Evolutionary conservation across 2,888 invertebrate species (phyloP).

Genomic region (Melieria crassipennis): DNA sequence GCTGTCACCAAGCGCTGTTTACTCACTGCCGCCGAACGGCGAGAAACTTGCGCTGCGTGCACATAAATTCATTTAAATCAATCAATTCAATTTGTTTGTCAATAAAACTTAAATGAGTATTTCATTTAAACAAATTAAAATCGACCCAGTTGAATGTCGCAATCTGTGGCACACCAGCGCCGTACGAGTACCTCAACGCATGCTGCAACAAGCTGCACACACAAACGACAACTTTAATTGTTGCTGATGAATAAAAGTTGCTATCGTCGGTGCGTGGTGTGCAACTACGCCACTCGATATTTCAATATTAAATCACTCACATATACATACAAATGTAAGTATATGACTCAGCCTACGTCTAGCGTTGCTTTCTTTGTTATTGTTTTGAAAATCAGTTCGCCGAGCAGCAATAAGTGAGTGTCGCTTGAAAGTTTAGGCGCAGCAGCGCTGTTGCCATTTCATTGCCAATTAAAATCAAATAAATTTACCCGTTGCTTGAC

Average conservation of each 20-base stretch:
- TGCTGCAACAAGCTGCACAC: constrained; percentile 2
- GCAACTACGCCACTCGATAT: no score
- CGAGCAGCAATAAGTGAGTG: no score
- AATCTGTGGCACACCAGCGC: constrained; percentile 34
- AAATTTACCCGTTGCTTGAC: constrained; percentile 58
- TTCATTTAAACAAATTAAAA: constrained; percentile 66
- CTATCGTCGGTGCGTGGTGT: no score
- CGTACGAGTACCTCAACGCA: background rate
- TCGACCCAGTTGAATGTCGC: constrained; percentile 61
- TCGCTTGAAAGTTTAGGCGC: no score
- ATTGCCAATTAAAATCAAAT: constrained; percentile 61
- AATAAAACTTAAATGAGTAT: constrained; percentile 65
- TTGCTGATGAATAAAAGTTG: no score
- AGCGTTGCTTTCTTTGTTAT: no score
- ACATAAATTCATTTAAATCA: constrained; percentile 67
- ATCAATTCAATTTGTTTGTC: constrained; percentile 67
- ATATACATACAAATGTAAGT: no score
- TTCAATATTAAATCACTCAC: no score
- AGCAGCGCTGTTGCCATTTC: constrained; percentile 38
- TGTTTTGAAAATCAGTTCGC: no score
- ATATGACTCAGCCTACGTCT: no score
- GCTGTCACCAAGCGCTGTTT: constrained; percentile 1
- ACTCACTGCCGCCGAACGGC: constrained; percentile 1
- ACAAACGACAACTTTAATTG: no score
- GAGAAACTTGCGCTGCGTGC: constrained; percentile 26